Evolutionary conservation across 1,140 invertebrate genomes (phyloP).

Genomic region (Nephotettix cincticeps): DNA sequence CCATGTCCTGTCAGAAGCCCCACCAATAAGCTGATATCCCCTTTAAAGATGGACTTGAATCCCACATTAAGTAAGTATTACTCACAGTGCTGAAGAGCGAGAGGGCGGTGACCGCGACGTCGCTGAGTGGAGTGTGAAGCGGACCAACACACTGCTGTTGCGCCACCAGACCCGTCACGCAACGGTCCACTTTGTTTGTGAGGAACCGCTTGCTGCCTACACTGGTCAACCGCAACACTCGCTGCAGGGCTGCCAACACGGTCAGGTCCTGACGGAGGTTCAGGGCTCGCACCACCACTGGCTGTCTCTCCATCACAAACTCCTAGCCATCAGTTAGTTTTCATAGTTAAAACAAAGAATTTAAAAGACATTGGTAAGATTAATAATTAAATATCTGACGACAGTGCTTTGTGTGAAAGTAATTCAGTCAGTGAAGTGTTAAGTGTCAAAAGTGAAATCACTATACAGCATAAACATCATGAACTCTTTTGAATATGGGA

Average conservation of each 20-base stretch:
- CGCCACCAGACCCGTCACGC: conserved; percentile 90
- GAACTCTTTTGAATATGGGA: no score
- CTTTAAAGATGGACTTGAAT: no score
- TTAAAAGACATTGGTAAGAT: no score
- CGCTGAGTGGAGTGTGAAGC: conserved; percentile 90
- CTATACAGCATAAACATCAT: no score
- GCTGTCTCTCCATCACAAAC: conserved; percentile 38
- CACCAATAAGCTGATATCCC: no score
- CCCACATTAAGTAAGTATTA: no score
- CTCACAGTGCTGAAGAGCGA: conserved; percentile 65
- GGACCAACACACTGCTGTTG: conserved; percentile 98
- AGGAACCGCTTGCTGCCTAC: conserved; percentile 95
- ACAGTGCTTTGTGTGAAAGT: no score
- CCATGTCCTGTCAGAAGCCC: conserved; percentile 4
- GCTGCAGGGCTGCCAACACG: conserved; percentile 67
- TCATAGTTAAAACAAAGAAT: no score
- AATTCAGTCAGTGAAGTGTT: no score
- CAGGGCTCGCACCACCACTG: conserved; percentile 38
- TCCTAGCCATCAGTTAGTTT: no score
- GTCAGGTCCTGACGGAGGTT: conserved; percentile 55
- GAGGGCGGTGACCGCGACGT: conserved; percentile 90
- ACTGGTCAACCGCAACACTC: conserved; percentile 83
- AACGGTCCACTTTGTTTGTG: conserved; percentile 93
- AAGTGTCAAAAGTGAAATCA: no score
- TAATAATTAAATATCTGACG: no score